phyloP scores from a whole-genome alignment of 2,888 invertebrate species.

The Stenurella melanura region DNA sequence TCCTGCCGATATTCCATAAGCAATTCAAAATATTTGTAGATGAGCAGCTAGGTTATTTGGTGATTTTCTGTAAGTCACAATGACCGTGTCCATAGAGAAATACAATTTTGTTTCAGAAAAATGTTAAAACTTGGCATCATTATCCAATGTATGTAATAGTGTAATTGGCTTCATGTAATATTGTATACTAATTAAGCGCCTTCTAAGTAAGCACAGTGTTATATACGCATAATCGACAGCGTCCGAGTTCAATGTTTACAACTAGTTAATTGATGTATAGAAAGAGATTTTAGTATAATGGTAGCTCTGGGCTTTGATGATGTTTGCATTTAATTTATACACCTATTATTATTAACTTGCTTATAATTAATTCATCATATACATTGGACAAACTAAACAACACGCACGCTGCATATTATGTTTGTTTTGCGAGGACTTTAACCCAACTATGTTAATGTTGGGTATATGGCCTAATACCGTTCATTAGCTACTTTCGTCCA shows the following conservation, averaged over 20 bases:
- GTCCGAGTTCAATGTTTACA: background rate
- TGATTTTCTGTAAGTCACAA: no score
- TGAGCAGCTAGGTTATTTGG: no score
- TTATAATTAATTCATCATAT: background rate
- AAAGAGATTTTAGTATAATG: background rate
- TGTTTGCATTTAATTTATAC: slow-evolving; percentile 3
- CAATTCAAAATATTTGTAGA: no score
- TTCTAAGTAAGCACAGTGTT: background rate
- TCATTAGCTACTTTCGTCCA: no score
- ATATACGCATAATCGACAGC: background rate
- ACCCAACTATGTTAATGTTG: background rate
- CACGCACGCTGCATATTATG: background rate
- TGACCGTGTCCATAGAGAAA: no score
- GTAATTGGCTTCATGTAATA: no score
- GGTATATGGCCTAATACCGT: no score
- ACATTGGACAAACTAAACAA: background rate
- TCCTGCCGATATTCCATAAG: no score
- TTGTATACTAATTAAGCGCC: background rate
- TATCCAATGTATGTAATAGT: no score
- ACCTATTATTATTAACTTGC: background rate
- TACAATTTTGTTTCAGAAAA: no score
- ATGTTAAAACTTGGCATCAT: no score
- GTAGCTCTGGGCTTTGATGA: background rate
- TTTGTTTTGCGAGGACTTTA: background rate
- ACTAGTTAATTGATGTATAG: background rate